Conservation (phyloP, 2,113 vertebrate species). For the Myotis lucifugus region DNA sequence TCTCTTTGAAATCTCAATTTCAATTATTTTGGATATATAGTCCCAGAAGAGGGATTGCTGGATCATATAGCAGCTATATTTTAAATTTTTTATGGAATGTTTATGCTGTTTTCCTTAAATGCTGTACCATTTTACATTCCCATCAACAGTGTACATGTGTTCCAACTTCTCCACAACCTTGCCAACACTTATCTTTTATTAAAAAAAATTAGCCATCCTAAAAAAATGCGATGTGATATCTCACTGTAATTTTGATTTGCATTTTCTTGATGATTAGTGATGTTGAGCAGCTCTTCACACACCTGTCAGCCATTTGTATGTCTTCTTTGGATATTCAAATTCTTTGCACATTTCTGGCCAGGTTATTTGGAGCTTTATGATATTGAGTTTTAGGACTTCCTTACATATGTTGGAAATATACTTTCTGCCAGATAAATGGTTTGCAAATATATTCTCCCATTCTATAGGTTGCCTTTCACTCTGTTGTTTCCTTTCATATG, state of each 20-base stretch:
- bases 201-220: background rate
- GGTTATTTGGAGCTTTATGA: background rate
- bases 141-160: too few relatives aligned
- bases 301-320: background rate
- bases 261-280: background rate
- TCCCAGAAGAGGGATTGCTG: too few relatives aligned
- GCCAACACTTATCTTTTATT: background rate
- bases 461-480: background rate
- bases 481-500: background rate
- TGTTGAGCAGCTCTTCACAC: background rate
- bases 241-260: background rate
- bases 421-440: background rate
- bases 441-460: background rate
- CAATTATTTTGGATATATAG: too few relatives aligned
- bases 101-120: too few relatives aligned
- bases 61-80: too few relatives aligned
- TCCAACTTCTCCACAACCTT: background rate
- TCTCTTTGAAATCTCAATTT: too few relatives aligned
- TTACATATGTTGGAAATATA: background rate
- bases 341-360: background rate
- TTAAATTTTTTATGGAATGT: too few relatives aligned
- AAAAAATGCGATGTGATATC: background rate
- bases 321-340: background rate
- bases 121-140: too few relatives aligned
- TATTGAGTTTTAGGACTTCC: background rate